Evolutionary conservation across 2,888 invertebrate genomes (phyloP).

Genomic region (Ectemnius continuus): DNA sequence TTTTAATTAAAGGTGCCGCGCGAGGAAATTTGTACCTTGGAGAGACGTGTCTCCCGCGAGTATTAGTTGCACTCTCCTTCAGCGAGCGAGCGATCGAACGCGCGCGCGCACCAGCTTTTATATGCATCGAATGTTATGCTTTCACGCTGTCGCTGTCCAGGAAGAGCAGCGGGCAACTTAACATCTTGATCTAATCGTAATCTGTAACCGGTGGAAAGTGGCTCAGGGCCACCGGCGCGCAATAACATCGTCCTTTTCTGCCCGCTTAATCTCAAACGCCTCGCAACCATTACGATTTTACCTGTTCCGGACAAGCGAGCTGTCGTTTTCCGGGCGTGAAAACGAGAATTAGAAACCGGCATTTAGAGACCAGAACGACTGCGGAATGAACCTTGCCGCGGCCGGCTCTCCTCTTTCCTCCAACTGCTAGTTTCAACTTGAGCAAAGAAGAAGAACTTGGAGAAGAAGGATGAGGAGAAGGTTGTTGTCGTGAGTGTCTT

Average conservation of each 20-base stretch:
- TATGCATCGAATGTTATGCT: not conserved
- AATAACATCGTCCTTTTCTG: slow-evolving; percentile 1
- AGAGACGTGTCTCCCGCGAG: not conserved
- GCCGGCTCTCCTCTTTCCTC: no score
- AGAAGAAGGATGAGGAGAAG: no score
- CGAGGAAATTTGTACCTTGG: not conserved
- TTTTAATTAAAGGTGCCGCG: not conserved
- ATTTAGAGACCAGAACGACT: slow-evolving; percentile 49
- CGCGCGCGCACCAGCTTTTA: no score
- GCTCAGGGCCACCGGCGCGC: slow-evolving; percentile 39
- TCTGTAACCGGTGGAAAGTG: slow-evolving; percentile 28
- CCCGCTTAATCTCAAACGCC: slow-evolving; percentile 12
- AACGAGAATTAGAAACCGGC: slow-evolving; percentile 19
- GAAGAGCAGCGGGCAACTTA: not conserved
- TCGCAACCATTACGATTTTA: no score
- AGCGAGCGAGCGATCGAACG: no score
- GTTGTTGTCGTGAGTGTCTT: slow-evolving; percentile 7
- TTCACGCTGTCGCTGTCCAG: not conserved
- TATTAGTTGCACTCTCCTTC: no score
- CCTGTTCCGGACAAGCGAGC: slow-evolving; percentile 10
- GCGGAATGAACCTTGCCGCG: slow-evolving; percentile 5
- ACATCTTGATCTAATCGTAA: slow-evolving; percentile 10
- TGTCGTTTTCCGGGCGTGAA: not conserved
- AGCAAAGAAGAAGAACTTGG: no score
- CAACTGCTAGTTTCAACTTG: not conserved